These are phyloP conservation scores for Scaptomyza polygonia DNA, from an alignment of 2,888 invertebrate genomes.

Conservation along the genomic window DNA sequence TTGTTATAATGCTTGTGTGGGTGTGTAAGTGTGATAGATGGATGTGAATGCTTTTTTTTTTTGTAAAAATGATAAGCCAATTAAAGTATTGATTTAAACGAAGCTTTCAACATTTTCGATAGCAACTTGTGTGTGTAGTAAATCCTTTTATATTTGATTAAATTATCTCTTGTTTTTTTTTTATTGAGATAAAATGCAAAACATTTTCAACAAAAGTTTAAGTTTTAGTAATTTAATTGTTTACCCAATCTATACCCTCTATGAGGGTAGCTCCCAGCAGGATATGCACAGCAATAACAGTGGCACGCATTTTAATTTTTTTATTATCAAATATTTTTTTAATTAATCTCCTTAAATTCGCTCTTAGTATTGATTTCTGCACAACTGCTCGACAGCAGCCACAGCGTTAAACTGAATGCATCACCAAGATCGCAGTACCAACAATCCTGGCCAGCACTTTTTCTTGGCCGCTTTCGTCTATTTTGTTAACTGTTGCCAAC, in stretches of 20 bases:
- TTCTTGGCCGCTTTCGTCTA: constrained; percentile 49
- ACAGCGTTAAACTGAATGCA: constrained; percentile 69
- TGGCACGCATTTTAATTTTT: constrained; percentile 44
- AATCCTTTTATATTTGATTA: too few species aligned
- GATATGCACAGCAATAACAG: constrained; percentile 43
- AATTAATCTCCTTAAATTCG: neutral
- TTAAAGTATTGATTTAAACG: too few species aligned
- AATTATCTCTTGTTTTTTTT: too few species aligned
- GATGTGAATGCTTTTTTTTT: neutral
- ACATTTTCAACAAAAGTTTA: too few species aligned
- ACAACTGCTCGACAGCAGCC: constrained; percentile 72
- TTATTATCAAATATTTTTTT: neutral
- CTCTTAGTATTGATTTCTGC: constrained; percentile 31
- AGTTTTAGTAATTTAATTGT: neutral
- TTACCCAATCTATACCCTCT: constrained; percentile 43
- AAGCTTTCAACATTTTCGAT: too few species aligned
- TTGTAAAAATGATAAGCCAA: too few species aligned
- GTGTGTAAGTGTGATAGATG: neutral
- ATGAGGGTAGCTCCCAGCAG: constrained; percentile 51
- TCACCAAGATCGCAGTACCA: constrained; percentile 40
- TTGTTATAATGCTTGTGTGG: neutral
- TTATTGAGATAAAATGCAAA: too few species aligned
- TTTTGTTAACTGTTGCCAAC: constrained; percentile 42
- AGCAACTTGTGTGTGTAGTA: too few species aligned
- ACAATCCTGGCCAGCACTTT: constrained; percentile 50